Evolutionary conservation across 92 coral and sea anemone species (phyloP).

Genomic region (Desmophyllum pertusum): DNA sequence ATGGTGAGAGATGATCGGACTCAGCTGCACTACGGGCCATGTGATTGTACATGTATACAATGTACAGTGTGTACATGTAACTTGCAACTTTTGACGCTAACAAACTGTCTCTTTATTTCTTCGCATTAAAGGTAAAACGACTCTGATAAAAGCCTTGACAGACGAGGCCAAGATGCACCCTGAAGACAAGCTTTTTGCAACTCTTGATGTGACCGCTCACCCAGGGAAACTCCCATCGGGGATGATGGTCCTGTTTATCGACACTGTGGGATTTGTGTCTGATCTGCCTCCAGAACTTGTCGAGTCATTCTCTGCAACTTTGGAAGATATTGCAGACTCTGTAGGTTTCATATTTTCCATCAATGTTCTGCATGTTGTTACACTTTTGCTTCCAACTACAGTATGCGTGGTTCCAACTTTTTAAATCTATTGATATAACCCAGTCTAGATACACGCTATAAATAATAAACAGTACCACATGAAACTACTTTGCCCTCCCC

Average conservation of each 20-base stretch:
- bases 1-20: background rate
- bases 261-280: constrained; percentile 95
- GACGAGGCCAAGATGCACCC: constrained; percentile 94
- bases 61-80: background rate
- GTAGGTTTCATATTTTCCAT: constrained; percentile 54
- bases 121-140: constrained; percentile 79
- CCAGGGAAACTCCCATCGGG: constrained; percentile 94
- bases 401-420: too few relatives aligned
- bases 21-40: too few relatives aligned
- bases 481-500: too few relatives aligned
- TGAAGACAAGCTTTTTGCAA: constrained; percentile 93
- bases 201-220: constrained; percentile 97
- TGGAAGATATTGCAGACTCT: constrained; percentile 88
- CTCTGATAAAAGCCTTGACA: constrained; percentile 91
- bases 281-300: constrained; percentile 96
- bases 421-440: too few relatives aligned
- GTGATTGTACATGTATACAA: background rate
- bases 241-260: constrained; percentile 82
- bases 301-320: constrained; percentile 94
- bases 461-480: too few relatives aligned
- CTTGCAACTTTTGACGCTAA: background rate
- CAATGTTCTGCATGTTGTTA: too few relatives aligned
- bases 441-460: too few relatives aligned
- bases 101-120: background rate
- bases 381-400: too few relatives aligned